Percentiles rank a stretch among this genome's conserved stretches.
Conservation (phyloP, 2,888 invertebrate genomes). For the Drosophila recens region DNA sequence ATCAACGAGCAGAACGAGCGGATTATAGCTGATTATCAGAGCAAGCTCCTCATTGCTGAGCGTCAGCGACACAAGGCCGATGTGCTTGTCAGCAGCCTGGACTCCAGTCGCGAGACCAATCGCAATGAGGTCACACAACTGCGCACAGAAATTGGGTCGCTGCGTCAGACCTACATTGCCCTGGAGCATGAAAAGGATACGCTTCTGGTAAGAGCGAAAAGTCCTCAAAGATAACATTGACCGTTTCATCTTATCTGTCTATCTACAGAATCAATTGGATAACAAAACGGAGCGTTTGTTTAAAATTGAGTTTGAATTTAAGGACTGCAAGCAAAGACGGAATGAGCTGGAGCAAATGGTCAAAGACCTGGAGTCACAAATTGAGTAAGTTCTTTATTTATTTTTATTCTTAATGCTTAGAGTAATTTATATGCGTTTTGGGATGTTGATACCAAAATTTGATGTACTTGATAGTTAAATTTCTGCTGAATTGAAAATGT, state of each 20-base stretch:
- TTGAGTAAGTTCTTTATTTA: slow-evolving; percentile 80
- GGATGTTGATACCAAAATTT: no score
- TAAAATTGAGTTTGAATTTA: slow-evolving; percentile 88
- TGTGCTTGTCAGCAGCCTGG: slow-evolving; percentile 87
- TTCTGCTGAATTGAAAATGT: no score
- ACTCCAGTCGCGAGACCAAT: slow-evolving; percentile 87
- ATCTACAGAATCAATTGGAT: slow-evolving; percentile 87
- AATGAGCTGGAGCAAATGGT: slow-evolving; percentile 87
- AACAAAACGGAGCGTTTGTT: slow-evolving; percentile 90
- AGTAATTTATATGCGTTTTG: neutral
- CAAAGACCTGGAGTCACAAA: slow-evolving; percentile 87
- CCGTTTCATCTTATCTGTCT: neutral
- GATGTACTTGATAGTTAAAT: no score
- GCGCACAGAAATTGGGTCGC: slow-evolving; percentile 88
- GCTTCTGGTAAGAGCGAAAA: slow-evolving; percentile 85
- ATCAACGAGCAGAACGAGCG: slow-evolving; percentile 92
- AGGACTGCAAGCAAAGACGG: slow-evolving; percentile 87
- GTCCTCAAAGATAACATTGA: neutral
- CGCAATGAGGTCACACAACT: slow-evolving; percentile 88
- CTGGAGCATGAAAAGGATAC: slow-evolving; percentile 91
- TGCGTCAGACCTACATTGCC: slow-evolving; percentile 88
- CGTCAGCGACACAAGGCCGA: slow-evolving; percentile 88
- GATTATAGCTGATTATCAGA: slow-evolving; percentile 89
- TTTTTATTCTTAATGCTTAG: neutral
- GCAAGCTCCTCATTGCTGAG: slow-evolving; percentile 88